Percentiles rank a stretch among this genome's conserved stretches.
Evolutionary conservation across 2,797 vertebrate genomes (phyloP).

Genomic region (Spheniscus humboldti): DNA sequence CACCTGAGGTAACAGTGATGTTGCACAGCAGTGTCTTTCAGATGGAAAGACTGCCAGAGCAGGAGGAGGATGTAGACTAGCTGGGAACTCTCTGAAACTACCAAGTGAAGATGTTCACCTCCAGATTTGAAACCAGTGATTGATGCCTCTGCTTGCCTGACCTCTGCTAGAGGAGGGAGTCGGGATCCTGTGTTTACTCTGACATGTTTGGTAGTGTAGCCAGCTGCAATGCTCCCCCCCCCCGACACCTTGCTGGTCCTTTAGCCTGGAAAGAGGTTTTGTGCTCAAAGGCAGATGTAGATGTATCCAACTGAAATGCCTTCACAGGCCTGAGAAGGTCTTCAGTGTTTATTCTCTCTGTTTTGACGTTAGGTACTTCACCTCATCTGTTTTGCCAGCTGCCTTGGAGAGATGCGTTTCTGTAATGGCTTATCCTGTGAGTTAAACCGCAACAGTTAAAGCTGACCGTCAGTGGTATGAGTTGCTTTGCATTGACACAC

Average conservation of each 20-base stretch:
- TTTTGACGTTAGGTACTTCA: not conserved
- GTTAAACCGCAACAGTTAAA: not conserved
- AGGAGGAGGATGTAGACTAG: not conserved
- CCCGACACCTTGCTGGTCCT: not conserved
- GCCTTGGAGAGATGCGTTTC: not conserved
- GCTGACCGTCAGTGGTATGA: not conserved
- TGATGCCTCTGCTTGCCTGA: not conserved
- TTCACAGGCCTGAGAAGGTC: not conserved
- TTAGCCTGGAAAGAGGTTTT: not conserved
- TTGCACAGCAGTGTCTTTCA: not conserved
- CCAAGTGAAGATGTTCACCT: not conserved
- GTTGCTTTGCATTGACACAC: not conserved
- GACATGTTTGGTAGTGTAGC: accelerated
- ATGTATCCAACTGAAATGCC: not conserved
- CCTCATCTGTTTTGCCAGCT: not conserved
- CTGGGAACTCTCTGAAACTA: not conserved
- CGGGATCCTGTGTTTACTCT: not conserved
- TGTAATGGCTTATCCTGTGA: not conserved
- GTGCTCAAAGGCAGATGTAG: not conserved
- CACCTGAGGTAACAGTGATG: not conserved
- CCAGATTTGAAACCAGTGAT: not conserved
- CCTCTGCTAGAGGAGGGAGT: not conserved
- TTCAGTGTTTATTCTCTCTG: not conserved
- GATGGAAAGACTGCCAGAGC: not conserved
- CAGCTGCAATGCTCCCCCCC: not conserved